Conservation (phyloP, 2,888 invertebrate species). For the Stratiomys singularior region DNA sequence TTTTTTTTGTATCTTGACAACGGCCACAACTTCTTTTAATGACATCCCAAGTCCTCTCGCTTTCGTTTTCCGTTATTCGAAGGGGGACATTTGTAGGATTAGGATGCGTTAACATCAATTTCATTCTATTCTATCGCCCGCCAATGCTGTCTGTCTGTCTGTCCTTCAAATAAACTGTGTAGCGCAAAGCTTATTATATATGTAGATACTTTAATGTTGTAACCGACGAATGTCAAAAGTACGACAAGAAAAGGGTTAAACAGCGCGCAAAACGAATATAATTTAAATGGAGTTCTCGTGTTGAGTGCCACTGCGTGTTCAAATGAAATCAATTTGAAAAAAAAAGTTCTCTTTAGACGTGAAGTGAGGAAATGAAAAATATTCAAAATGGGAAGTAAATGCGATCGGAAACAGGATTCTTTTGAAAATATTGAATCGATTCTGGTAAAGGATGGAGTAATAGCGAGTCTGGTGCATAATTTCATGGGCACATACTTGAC, state of each 20-base stretch:
- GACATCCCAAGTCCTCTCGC: slow-evolving; percentile 5
- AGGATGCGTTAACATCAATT: slow-evolving; percentile 24
- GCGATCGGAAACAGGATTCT: no score
- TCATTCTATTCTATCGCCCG: not conserved
- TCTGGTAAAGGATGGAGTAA: no score
- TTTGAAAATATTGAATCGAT: no score
- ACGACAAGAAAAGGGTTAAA: slow-evolving; percentile 52
- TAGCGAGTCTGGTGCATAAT: no score
- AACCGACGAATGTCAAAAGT: slow-evolving; percentile 12
- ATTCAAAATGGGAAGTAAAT: no score
- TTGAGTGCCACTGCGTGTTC: slow-evolving; percentile 53
- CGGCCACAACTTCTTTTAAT: not conserved
- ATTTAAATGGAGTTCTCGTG: slow-evolving; percentile 54
- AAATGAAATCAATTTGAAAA: slow-evolving; percentile 53
- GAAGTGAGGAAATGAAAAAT: not conserved
- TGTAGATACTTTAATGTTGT: not conserved
- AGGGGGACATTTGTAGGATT: slow-evolving; percentile 22
- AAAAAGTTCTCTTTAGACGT: no score
- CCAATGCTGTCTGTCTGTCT: not conserved
- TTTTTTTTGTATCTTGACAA: not conserved
- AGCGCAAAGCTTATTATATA: not conserved
- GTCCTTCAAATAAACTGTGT: not conserved
- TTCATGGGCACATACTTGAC: no score
- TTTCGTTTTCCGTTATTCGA: not conserved
- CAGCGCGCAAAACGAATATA: slow-evolving; percentile 23